A percentile compares a stretch with the other conserved stretches of the same genome.
Conservation (phyloP, 2,888 invertebrate genomes). For the Patella pellucida region DNA sequence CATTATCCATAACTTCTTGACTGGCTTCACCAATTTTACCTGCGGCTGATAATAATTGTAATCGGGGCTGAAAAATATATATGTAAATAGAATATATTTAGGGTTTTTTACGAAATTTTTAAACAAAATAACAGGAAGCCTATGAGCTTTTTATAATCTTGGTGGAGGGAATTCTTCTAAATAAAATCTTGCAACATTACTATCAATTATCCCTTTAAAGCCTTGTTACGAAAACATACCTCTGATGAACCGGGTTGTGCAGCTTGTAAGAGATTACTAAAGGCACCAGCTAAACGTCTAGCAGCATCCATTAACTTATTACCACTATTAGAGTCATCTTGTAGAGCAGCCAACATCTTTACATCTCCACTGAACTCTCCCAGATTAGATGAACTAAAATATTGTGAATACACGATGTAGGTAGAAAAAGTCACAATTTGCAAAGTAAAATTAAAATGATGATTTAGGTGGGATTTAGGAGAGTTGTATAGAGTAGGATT, state of each 20-base stretch:
- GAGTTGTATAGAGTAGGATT: background rate
- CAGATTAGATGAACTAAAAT: conserved; percentile 83
- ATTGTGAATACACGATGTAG: background rate
- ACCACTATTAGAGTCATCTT: conserved; percentile 83
- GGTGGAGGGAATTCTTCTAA: too few species aligned
- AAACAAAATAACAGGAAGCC: too few species aligned
- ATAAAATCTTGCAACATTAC: too few species aligned
- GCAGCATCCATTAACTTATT: conserved; percentile 92
- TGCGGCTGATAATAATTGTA: conserved; percentile 93
- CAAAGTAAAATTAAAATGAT: background rate
- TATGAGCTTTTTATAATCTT: too few species aligned
- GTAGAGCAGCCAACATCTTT: conserved; percentile 95
- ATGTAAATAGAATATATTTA: background rate
- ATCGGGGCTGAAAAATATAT: conserved; percentile 79
- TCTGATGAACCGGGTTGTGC: conserved; percentile 82
- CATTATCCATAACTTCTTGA: conserved; percentile 89
- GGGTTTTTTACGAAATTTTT: too few species aligned
- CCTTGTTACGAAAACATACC: conserved; percentile 39
- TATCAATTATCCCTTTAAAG: too few species aligned
- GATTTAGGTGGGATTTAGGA: background rate
- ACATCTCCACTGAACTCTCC: conserved; percentile 94
- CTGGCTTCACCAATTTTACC: conserved; percentile 93
- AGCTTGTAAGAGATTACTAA: conserved; percentile 90
- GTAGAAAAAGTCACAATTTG: too few species aligned
- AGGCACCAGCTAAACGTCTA: conserved; percentile 90